These are phyloP conservation scores for Enteromius argenteus DNA, from an alignment of 2,797 vertebrate genomes.

Conservation along the genomic window DNA sequence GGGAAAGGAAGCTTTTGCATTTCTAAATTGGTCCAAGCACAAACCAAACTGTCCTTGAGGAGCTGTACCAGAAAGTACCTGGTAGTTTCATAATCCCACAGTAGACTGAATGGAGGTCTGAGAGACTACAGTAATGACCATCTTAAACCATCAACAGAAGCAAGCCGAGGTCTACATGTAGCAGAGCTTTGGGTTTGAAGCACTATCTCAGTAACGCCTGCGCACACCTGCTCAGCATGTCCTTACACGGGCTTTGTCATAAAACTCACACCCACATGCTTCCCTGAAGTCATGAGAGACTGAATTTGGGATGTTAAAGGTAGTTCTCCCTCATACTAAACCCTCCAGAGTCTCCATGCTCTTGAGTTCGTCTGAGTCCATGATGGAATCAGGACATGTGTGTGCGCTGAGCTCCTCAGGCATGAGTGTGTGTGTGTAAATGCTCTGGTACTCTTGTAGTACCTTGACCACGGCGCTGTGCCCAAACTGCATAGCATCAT, in stretches of 20 bases:
- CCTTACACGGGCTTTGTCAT: neutral
- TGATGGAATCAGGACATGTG: constrained; percentile 1
- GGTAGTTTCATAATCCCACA: neutral
- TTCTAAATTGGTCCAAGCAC: constrained; percentile 39
- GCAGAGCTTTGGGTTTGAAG: constrained; percentile 21
- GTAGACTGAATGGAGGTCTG: neutral
- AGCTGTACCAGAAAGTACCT: neutral
- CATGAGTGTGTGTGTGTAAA: constrained; percentile 64
- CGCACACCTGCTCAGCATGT: neutral
- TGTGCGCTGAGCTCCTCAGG: constrained; percentile 58
- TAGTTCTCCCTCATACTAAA: constrained; percentile 64
- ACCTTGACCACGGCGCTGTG: constrained; percentile 79
- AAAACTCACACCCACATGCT: constrained; percentile 35
- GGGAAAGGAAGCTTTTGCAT: neutral
- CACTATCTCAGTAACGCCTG: neutral
- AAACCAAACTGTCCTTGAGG: constrained; percentile 22
- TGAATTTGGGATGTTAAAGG: neutral
- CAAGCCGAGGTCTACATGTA: neutral
- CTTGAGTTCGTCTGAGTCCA: constrained; percentile 69
- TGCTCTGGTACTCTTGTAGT: constrained; percentile 83
- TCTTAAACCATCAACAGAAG: constrained; percentile 4
- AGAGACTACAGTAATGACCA: constrained; percentile 6
- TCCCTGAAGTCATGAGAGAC: neutral
- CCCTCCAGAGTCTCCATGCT: constrained; percentile 74
- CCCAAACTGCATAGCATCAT: constrained; percentile 86